Conservation (phyloP, 2,888 invertebrate species). For the Stictocephala bisonia region DNA sequence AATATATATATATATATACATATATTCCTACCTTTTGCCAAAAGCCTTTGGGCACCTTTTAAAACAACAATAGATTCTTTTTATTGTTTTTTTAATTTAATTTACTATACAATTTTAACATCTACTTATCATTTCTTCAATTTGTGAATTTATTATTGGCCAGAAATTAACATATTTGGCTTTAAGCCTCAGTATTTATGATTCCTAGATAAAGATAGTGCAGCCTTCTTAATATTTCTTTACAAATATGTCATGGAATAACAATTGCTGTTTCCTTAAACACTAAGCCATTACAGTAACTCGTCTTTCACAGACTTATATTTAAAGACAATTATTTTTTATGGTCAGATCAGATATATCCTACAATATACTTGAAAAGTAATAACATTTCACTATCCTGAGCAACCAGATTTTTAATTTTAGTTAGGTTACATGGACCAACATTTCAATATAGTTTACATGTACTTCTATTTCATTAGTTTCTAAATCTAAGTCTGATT, state of each 20-base stretch:
- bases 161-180: too few relatives aligned
- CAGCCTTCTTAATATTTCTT: background rate
- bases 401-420: background rate
- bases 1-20: too few relatives aligned
- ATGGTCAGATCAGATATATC: background rate
- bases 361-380: background rate
- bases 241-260: background rate
- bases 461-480: constrained; percentile 7
- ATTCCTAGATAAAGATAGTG: too few relatives aligned
- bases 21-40: too few relatives aligned
- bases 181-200: too few relatives aligned
- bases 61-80: too few relatives aligned
- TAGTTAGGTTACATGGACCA: background rate
- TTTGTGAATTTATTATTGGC: too few relatives aligned
- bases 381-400: background rate
- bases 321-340: background rate
- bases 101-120: too few relatives aligned
- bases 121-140: too few relatives aligned
- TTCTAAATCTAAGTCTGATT: background rate
- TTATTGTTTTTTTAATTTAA: too few relatives aligned
- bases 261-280: background rate
- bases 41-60: too few relatives aligned
- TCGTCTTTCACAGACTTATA: constrained; percentile 8
- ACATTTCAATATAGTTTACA: background rate
- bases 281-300: background rate